Conservation (phyloP, 2,888 invertebrate genomes). For the Acheta domesticus region DNA sequence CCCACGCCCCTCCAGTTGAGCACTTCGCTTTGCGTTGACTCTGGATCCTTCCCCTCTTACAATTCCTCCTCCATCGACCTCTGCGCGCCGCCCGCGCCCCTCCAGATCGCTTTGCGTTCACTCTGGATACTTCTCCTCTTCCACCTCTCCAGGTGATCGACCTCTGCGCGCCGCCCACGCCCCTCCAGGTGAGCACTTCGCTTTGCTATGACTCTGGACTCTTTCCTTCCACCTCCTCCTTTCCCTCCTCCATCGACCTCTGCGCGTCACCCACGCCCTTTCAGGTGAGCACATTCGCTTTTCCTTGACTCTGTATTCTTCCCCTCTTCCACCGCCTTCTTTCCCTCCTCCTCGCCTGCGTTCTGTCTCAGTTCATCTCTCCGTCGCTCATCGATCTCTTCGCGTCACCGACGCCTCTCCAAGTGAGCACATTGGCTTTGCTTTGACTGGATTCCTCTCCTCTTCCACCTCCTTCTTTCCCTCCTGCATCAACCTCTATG, state of each 20-base stretch:
- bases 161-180: conserved; percentile 58
- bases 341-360: no score
- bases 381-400: conserved; percentile 55
- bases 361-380: conserved; percentile 79
- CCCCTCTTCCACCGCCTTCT: no score
- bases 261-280: conserved; percentile 61
- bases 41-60: no score
- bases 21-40: no score
- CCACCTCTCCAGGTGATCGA: conserved; percentile 33
- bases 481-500: conserved; percentile 49
- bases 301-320: no score
- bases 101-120: conserved; percentile 60
- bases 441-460: conserved; percentile 65
- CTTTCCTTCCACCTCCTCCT: no score
- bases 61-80: conserved; percentile 53
- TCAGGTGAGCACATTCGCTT: conserved; percentile 57
- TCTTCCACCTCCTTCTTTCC: no score
- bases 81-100: conserved; percentile 58
- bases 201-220: no score
- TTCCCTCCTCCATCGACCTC: conserved; percentile 46
- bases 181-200: conserved; percentile 63
- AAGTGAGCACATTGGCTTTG: no score
- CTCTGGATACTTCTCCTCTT: no score
- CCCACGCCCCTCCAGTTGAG: no score
- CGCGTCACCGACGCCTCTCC: conserved; percentile 60